These are phyloP conservation scores for Zaprionus lachaisei DNA, from an alignment of 1,140 invertebrate genomes.

Conservation along the genomic window DNA sequence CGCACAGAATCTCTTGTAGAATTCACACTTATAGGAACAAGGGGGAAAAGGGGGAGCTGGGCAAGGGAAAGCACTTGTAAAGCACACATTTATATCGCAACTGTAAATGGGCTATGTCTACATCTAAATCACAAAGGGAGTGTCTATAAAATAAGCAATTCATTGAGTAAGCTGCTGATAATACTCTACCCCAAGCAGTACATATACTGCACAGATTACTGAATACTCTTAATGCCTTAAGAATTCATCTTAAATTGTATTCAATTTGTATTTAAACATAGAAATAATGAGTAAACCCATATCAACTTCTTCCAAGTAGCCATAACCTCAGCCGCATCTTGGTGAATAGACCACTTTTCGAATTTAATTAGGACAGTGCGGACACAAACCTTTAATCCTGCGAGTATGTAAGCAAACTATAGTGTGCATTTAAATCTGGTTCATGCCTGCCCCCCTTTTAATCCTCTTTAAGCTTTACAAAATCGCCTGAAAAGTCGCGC, in stretches of 20 bases:
- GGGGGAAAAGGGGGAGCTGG: not conserved
- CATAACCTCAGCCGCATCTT: no score
- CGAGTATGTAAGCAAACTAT: no score
- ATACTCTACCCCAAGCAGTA: not conserved
- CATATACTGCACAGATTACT: not conserved
- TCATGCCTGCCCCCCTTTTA: not conserved
- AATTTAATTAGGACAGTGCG: no score
- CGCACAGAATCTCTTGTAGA: constrained; percentile 31
- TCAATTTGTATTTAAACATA: no score
- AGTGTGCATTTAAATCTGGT: not conserved
- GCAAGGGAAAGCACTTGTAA: not conserved
- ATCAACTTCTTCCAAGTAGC: no score
- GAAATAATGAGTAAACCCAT: no score
- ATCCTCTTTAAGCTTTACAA: not conserved
- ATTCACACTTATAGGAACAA: constrained; percentile 12
- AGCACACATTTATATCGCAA: not conserved
- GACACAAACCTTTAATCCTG: no score
- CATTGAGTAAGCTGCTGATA: not conserved
- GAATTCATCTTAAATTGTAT: no score
- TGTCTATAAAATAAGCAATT: not conserved
- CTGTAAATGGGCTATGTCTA: not conserved
- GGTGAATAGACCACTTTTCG: no score
- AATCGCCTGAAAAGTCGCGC: not conserved
- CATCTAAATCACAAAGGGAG: not conserved
- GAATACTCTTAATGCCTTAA: no score